Conservation (phyloP, 2,113 vertebrate species). For the Pomatostomus ruficeps region DNA sequence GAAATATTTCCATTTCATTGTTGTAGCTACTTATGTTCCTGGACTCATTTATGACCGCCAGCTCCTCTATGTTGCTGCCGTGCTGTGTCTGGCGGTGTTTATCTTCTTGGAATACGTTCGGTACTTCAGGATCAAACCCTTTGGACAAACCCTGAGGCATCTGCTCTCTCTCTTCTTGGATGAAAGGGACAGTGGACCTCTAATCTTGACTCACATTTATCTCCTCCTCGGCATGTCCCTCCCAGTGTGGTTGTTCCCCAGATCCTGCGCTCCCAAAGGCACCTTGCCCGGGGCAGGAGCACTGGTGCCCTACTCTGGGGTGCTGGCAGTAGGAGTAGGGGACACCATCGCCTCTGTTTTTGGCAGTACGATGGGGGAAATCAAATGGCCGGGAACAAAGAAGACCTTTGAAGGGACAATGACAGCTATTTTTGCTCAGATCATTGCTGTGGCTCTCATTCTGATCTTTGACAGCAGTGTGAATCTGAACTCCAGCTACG, state of each 20-base stretch:
- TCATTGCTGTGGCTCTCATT: constrained; percentile 92
- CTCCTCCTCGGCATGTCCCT: constrained; percentile 93
- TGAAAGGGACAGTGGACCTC: constrained; percentile 91
- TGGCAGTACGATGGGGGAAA: constrained; percentile 90
- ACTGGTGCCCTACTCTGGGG: constrained; percentile 88
- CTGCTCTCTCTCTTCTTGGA: constrained; percentile 91
- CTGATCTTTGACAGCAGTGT: constrained; percentile 88
- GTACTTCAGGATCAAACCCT: constrained; percentile 89
- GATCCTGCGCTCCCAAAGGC: constrained; percentile 83
- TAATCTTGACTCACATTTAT: constrained; percentile 96
- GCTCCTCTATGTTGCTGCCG: constrained; percentile 85
- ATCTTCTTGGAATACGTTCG: constrained; percentile 89
- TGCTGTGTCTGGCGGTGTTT: constrained; percentile 83
- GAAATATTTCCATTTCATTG: constrained; percentile 94
- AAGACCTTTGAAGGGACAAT: constrained; percentile 97
- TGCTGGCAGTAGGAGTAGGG: constrained; percentile 91
- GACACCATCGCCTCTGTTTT: constrained; percentile 91
- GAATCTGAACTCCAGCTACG: constrained; percentile 88
- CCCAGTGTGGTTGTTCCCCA: constrained; percentile 91
- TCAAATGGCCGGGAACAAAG: constrained; percentile 94
- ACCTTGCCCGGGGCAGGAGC: constrained; percentile 78
- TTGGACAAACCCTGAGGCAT: constrained; percentile 84
- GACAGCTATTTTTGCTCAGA: constrained; percentile 91
- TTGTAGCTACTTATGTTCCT: constrained; percentile 89
- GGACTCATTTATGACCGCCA: constrained; percentile 88